Evolutionary conservation across 2,797 vertebrate species (phyloP).

Genomic region (Sylvilagus floridanus): DNA sequence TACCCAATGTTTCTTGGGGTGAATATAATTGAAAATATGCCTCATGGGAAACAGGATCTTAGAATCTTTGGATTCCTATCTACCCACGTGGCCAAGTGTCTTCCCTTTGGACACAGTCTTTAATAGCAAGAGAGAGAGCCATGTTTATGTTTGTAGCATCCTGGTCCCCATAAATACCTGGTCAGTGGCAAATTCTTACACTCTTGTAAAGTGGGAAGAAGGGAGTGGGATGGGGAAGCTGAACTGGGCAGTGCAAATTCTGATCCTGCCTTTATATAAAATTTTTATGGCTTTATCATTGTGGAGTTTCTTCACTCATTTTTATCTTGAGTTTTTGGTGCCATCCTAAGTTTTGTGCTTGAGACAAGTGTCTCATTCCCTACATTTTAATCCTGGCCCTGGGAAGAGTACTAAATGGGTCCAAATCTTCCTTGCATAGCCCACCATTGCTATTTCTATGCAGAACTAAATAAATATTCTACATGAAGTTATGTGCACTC

Average conservation of each 20-base stretch:
- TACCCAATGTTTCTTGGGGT: not conserved
- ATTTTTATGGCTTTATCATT: not conserved
- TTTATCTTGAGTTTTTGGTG: not conserved
- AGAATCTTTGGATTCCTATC: not conserved
- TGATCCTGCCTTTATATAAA: not conserved
- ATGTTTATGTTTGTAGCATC: not conserved
- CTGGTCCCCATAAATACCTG: not conserved
- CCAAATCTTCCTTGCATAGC: not conserved
- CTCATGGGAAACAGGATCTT: not conserved
- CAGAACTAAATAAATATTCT: not conserved
- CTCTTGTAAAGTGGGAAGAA: not conserved
- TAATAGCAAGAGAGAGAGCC: not conserved
- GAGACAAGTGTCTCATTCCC: not conserved
- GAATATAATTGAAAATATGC: not conserved
- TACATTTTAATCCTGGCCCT: not conserved
- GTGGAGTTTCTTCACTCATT: not conserved
- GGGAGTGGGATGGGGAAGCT: not conserved
- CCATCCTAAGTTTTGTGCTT: not conserved
- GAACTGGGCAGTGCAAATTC: too few species aligned
- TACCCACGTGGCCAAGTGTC: not conserved
- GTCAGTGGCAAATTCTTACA: not conserved
- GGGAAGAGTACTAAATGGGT: not conserved
- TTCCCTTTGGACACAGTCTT: not conserved
- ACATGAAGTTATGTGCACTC: not conserved
- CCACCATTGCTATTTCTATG: not conserved